Base-by-base conservation (phyloP, 1,140 invertebrate species). In the Trichogramma pretiosum region DNA sequence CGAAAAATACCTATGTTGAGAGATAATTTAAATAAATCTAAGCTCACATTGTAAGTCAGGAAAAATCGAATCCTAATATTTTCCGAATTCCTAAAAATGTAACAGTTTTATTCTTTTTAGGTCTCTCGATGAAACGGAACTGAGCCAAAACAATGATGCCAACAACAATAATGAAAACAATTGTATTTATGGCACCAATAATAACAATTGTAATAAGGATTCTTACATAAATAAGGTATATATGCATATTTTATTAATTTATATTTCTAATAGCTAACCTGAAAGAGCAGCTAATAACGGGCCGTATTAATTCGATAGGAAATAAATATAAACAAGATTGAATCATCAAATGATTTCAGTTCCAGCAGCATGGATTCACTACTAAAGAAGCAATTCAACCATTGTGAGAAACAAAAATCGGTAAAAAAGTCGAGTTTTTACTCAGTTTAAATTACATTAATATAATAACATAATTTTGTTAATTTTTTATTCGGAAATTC, bases 161-260 rank as follows among this genome's bases (percentile, higher is more conserved):
- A n/a, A n/a, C n/a, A n/a, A n/a, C n/a, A n/a, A n/a, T n/a, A n/a
- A n/a, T n/a, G n/a, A n/a, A n/a, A n/a, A n/a, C n/a, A n/a, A n/a
- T n/a, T n/a, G n/a, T n/a, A n/a, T n/a, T n/a, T n/a, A n/a, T n/a
- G n/a, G n/a, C n/a, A n/a, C n/a, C n/a, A n/a, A n/a, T n/a, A n/a
- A n/a, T n/a, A n/a, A n/a, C n/a, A n/a, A n/a, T n/a, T n/a, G n/a
- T n/a, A n/a, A n/a, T n/a, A n/a, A n/a, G n/a, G n/a, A n/a, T n/a
- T n/a, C n/a, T n/a, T n/a, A n/a, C n/a, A n/a, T n/a, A n/a, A n/a
- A n/a, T n/a, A n/a, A n/a, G n/a, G n/a, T n/a, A n/a, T n/a, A n/a
- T n/a, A n/a, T n/a, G n/a, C n/a, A n/a, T n/a, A 38, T 22, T n/a
- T n/a, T 38, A 38, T 38, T n/a, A 38, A 38, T 38, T 10, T 8